Evolutionary conservation across 1,140 invertebrate species (phyloP), one percentile per base, ranked within the genome.

Genomic region (Anthonomus grandis): DNA sequence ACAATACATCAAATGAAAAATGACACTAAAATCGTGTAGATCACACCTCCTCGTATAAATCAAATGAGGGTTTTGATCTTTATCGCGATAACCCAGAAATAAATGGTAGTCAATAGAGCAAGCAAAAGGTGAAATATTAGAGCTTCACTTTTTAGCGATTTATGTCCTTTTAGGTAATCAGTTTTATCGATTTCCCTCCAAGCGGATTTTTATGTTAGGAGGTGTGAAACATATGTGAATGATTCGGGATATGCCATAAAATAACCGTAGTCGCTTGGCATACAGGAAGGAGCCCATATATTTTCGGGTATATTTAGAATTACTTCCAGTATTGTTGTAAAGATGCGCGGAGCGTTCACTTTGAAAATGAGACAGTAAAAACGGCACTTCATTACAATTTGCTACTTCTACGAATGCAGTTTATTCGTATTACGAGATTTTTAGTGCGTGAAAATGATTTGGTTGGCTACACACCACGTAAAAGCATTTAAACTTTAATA

Each of bases 121-220:
- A 53, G 51, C 27, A 24, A 44, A 38, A 23, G 52, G 25, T 55
- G 36, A 55, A 38, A 41, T 56, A 41, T 24, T 12, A 10, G 21
- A 41, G 12, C 19, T 18, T 51, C 31, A 38, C 36, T 21, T 47
- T 56, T 49, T 19, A 9, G 36, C n/a, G 49, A 56, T 56, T 48
- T 56, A 56, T 56, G 15, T 36, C 21, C 46, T 49, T 56, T 56
- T 56, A 56, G 34, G 54, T 56, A 56, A 56, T 56, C 54, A 56
- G 54, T 56, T 56, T 56, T 56, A 56, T 56, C 31, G 54, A 56
- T 56, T 56, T 56, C 17, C 31, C 8, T 42, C 17, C 23, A 12
- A 21, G 23, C 5, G 46, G 42, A 39, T 56, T 56, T 56, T 56
- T 56, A 56, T 56, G 54, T 48, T 56, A 56, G 36, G 21, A 56